phyloP scores from a whole-genome alignment of 2,888 invertebrate species.

The Cartodere bifasciata region DNA sequence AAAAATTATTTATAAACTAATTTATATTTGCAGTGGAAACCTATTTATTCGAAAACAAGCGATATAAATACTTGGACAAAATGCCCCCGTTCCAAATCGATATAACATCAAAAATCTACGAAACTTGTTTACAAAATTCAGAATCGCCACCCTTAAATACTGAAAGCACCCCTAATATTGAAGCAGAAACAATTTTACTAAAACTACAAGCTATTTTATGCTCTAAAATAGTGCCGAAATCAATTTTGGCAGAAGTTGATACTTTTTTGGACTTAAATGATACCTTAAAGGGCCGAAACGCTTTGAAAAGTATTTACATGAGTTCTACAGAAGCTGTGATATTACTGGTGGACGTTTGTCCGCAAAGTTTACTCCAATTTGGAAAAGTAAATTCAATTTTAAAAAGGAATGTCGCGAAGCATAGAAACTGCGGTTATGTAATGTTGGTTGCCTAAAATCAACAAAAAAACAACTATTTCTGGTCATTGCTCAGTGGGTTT shows the following conservation, averaged over 20 bases:
- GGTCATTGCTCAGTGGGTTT: too few relatives aligned
- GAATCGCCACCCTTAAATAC: slow-evolving; percentile 3
- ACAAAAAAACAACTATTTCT: too few relatives aligned
- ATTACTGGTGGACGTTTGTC: slow-evolving; percentile 45
- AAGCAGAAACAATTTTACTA: slow-evolving; percentile 25
- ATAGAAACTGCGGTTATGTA: too few relatives aligned
- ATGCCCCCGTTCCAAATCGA: slow-evolving; percentile 39
- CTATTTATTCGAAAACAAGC: slow-evolving; percentile 35
- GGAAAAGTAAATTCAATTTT: slow-evolving; percentile 54
- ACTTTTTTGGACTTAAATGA: slow-evolving; percentile 46
- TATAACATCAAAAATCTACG: slow-evolving; percentile 28
- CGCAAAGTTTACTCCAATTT: slow-evolving; percentile 49
- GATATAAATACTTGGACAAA: slow-evolving; percentile 38
- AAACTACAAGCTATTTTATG: slow-evolving; percentile 45
- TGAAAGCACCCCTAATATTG: slow-evolving; percentile 14
- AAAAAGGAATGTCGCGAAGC: too few relatives aligned
- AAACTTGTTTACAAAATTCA: slow-evolving; percentile 23
- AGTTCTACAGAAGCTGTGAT: slow-evolving; percentile 39
- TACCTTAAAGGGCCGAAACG: slow-evolving; percentile 39
- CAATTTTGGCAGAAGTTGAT: slow-evolving; percentile 46
- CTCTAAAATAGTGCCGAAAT: slow-evolving; percentile 40
- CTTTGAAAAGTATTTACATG: slow-evolving; percentile 39
- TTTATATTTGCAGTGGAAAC: slow-evolving; percentile 23
- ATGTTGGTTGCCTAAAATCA: too few relatives aligned
- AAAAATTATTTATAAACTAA: too few relatives aligned